These are phyloP conservation scores for Lasioglossum marginatum DNA, from an alignment of 2,888 invertebrate species.

Conservation along the genomic window DNA sequence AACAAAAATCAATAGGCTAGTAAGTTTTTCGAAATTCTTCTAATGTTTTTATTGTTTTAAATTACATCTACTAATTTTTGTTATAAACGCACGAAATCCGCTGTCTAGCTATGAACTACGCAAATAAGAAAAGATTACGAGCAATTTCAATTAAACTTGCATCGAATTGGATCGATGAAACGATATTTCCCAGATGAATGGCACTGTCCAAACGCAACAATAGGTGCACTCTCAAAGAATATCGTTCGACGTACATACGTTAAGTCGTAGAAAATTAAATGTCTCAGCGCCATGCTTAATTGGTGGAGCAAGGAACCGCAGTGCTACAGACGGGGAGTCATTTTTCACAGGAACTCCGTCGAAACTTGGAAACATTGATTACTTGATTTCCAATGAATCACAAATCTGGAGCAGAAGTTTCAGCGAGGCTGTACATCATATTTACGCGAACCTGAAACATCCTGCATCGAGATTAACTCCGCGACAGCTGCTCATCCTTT, in stretches of 20 bases:
- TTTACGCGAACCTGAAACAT: neutral
- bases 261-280: neutral
- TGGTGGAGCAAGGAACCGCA: neutral
- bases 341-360: neutral
- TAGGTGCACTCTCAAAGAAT: neutral
- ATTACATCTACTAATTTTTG: too few species aligned
- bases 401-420: neutral
- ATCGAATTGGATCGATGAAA: neutral
- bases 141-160: neutral
- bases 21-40: too few species aligned
- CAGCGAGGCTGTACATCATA: neutral
- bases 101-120: neutral
- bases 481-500: neutral
- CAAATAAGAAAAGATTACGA: neutral
- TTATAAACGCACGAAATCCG: too few species aligned
- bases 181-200: neutral
- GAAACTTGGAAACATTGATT: conserved; percentile 1
- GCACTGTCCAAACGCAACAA: neutral
- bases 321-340: neutral
- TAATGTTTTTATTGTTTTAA: too few species aligned
- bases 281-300: neutral
- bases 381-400: neutral
- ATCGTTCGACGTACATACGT: neutral
- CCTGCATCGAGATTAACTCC: neutral
- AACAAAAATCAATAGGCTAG: too few species aligned